Conservation (phyloP, 2,113 vertebrate species). For the Ictalurus furcatus region DNA sequence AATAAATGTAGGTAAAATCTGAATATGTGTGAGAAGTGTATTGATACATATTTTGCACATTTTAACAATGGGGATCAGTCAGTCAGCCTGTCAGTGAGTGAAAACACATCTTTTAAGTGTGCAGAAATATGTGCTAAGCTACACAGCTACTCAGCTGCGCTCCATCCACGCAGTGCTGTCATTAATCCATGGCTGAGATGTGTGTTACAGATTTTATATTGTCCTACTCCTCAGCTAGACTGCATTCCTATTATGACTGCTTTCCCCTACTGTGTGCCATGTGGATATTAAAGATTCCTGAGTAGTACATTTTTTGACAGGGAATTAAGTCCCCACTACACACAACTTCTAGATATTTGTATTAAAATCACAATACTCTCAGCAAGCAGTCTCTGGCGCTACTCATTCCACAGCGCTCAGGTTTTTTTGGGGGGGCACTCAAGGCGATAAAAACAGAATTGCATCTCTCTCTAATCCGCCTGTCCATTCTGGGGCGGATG, state of each 20-base stretch:
- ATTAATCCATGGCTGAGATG: constrained; percentile 35
- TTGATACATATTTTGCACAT: neutral
- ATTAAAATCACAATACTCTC: constrained; percentile 51
- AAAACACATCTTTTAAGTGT: neutral
- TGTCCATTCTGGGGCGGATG: constrained; percentile 52
- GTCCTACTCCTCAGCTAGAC: constrained; percentile 21
- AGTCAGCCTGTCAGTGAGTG: neutral
- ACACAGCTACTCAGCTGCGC: constrained; percentile 4
- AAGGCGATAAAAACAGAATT: constrained; percentile 24
- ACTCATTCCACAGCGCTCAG: constrained; percentile 34
- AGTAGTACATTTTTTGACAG: constrained; percentile 56
- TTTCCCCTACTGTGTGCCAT: constrained; percentile 50
- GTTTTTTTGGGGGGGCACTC: neutral
- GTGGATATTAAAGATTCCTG: constrained; percentile 58
- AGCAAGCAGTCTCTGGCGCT: constrained; percentile 43
- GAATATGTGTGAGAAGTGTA: neutral
- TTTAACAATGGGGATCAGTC: constrained; percentile 1
- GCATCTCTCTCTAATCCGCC: constrained; percentile 36
- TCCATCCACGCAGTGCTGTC: neutral
- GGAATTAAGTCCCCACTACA: constrained; percentile 58
- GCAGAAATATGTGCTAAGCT: constrained; percentile 27
- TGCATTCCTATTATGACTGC: constrained; percentile 44
- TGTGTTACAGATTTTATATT: constrained; percentile 31
- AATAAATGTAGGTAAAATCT: neutral
- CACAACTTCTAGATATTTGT: constrained; percentile 63